These are phyloP conservation scores for Epinephelus moara DNA, from an alignment of 2,113 vertebrate species.

Conservation along the genomic window DNA sequence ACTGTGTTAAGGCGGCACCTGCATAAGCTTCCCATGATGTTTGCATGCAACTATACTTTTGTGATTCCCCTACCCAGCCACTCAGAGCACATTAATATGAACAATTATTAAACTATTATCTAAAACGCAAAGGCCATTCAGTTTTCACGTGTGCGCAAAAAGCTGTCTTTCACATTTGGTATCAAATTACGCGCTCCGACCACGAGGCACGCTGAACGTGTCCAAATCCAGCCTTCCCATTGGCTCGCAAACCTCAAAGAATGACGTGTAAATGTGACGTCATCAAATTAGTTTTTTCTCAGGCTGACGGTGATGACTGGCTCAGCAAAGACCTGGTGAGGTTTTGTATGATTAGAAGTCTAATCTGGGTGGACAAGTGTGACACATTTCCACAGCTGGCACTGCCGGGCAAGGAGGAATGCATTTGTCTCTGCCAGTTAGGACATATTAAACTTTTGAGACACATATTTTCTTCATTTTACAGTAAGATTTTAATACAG, in stretches of 20 bases:
- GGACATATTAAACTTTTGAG: background rate
- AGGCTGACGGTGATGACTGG: slow-evolving; percentile 13
- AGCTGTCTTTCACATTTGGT: background rate
- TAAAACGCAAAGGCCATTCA: background rate
- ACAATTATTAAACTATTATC: too few relatives aligned
- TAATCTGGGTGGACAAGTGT: background rate
- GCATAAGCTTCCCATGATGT: background rate
- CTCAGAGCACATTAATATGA: background rate
- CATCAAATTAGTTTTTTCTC: slow-evolving; percentile 28
- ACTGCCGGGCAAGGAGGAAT: background rate
- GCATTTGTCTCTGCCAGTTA: background rate
- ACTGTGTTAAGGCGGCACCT: background rate
- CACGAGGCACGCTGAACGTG: background rate
- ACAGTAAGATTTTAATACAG: background rate
- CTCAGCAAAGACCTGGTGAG: background rate
- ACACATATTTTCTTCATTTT: background rate
- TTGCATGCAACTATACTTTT: background rate
- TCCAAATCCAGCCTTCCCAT: slow-evolving; percentile 49
- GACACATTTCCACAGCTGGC: background rate
- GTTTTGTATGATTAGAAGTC: background rate
- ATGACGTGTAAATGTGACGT: slow-evolving; percentile 60
- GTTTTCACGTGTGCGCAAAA: background rate
- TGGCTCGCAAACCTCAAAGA: slow-evolving; percentile 41
- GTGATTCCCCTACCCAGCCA: background rate
- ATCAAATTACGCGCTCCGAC: slow-evolving; percentile 63